Evolutionary conservation across 2,888 invertebrate genomes (phyloP).

Genomic region (Tridacna crocea): DNA sequence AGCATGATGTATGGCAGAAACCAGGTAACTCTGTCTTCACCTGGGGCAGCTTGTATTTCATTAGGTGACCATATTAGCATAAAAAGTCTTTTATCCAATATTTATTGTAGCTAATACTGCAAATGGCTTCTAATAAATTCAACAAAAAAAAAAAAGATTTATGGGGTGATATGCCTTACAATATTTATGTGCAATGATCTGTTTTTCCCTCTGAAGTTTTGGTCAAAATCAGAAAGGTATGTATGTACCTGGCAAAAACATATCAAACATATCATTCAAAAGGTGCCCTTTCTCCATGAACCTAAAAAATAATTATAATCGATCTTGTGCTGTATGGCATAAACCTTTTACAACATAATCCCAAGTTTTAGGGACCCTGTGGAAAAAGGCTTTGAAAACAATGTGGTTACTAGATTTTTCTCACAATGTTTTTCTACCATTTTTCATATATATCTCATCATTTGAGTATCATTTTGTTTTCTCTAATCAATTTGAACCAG

Average conservation of each 20-base stretch:
- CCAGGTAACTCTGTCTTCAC: conserved; percentile 4
- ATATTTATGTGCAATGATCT: neutral
- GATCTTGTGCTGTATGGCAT: too few relatives aligned
- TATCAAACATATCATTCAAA: neutral
- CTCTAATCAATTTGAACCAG: too few relatives aligned
- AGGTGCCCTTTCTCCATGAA: too few relatives aligned
- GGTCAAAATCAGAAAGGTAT: neutral
- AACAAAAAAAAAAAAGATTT: neutral
- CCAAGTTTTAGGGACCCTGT: too few relatives aligned
- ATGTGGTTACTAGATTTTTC: too few relatives aligned
- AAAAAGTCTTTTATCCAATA: conserved; percentile 15
- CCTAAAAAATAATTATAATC: too few relatives aligned
- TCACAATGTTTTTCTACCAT: too few relatives aligned
- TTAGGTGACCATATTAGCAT: conserved; percentile 29
- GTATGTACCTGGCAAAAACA: neutral
- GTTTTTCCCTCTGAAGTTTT: neutral
- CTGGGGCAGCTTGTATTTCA: conserved; percentile 21
- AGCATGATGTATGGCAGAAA: conserved; percentile 8
- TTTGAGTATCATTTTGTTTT: too few relatives aligned
- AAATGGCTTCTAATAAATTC: conserved; percentile 24
- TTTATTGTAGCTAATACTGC: conserved; percentile 24
- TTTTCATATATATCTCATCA: too few relatives aligned
- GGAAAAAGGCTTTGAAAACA: too few relatives aligned
- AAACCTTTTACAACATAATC: too few relatives aligned
- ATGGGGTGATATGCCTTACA: neutral